Percentiles rank a stretch among this genome's conserved stretches.
These are phyloP conservation scores for Oncorhynchus tshawytscha DNA, from an alignment of 2,113 vertebrate genomes.

Conservation along the genomic window DNA sequence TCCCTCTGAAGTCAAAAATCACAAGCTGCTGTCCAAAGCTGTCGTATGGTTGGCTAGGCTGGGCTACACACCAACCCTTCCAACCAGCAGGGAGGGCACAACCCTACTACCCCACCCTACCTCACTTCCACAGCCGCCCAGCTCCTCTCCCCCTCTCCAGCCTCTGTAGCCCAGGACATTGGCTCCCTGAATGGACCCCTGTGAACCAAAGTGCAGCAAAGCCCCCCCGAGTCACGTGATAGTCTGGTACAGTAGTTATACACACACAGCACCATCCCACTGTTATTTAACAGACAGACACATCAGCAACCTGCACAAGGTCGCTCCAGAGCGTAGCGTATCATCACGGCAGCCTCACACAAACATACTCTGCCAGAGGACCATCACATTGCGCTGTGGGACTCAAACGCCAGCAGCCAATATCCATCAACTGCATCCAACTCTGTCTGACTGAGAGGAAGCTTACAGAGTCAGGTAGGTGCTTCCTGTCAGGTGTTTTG, in stretches of 20 bases:
- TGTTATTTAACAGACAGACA: conserved; percentile 7
- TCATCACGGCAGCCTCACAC: background rate
- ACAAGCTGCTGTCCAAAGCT: conserved; percentile 28
- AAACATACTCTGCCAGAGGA: background rate
- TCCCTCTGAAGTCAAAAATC: conserved; percentile 29
- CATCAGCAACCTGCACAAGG: conserved; percentile 19
- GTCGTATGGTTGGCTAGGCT: conserved; percentile 46
- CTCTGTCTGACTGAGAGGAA: background rate
- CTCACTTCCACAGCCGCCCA: background rate
- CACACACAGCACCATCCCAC: conserved; percentile 26
- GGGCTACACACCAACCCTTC: background rate
- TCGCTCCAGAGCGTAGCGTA: background rate
- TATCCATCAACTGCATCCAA: too few species aligned
- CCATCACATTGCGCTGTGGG: background rate
- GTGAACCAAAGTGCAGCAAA: conserved; percentile 27
- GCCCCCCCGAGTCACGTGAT: conserved; percentile 54
- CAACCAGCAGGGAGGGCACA: background rate
- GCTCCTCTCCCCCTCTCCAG: conserved; percentile 17
- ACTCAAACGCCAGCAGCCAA: background rate
- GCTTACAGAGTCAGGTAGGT: conserved; percentile 45
- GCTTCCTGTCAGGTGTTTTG: background rate
- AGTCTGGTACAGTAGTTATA: conserved; percentile 35
- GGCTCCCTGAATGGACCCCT: conserved; percentile 32
- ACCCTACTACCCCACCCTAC: background rate
- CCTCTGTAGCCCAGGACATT: conserved; percentile 23